These are phyloP conservation scores for Paramormyrops kingsleyae DNA, from an alignment of 2,113 vertebrate genomes.

Conservation along the genomic window DNA sequence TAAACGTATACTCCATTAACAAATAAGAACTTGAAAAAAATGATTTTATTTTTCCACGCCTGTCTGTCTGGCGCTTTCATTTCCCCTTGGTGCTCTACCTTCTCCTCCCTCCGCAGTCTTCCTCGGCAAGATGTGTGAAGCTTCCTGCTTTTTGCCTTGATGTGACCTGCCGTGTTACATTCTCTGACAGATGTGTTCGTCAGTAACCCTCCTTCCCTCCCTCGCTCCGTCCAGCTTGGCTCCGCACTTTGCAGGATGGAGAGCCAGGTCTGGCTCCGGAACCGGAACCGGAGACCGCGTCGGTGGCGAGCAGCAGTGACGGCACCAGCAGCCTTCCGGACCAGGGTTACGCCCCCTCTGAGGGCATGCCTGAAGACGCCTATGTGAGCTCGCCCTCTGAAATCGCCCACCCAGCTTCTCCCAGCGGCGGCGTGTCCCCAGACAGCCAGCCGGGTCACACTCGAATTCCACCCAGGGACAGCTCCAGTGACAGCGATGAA, in stretches of 20 bases:
- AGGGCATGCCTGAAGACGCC: conserved; percentile 75
- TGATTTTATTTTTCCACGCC: not conserved
- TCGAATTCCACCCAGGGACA: conserved; percentile 39
- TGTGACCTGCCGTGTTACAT: not conserved
- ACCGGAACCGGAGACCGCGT: conserved; percentile 68
- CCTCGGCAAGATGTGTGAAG: not conserved
- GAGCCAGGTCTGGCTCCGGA: conserved; percentile 44
- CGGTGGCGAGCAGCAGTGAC: conserved; percentile 63
- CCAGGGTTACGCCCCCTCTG: conserved; percentile 72
- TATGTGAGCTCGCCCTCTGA: conserved; percentile 72
- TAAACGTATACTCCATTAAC: not conserved
- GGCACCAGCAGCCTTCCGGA: conserved; percentile 52
- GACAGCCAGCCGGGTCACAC: conserved; percentile 41
- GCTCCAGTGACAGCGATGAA: conserved; percentile 49
- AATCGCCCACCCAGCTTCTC: conserved; percentile 66
- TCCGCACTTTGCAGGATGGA: conserved; percentile 46
- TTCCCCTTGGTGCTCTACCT: not conserved
- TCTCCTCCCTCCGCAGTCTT: not conserved
- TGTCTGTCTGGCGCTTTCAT: not conserved
- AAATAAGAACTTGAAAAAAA: not conserved
- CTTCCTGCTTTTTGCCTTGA: not conserved
- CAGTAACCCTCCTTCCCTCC: not conserved
- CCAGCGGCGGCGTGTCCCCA: conserved; percentile 58
- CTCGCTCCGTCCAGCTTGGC: conserved; percentile 60
- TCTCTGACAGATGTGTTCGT: not conserved